Conservation (phyloP, 2,113 vertebrate species). For the Ophthalmolycus amberensis region DNA sequence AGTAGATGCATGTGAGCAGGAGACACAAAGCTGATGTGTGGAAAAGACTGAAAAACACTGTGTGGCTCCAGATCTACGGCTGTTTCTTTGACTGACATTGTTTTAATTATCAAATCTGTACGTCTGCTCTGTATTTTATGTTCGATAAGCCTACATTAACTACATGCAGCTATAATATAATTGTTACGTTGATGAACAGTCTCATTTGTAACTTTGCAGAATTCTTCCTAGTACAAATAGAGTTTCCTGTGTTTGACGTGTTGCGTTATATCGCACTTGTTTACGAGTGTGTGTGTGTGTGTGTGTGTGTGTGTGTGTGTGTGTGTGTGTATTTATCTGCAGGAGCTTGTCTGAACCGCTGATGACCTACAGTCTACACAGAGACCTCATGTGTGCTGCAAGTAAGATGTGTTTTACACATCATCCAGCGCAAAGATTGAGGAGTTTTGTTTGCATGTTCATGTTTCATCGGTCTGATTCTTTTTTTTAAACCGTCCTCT, state of each 20-base stretch:
- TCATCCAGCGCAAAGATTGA: background rate
- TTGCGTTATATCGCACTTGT: slow-evolving; percentile 9
- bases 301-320: background rate
- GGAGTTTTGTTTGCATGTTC: background rate
- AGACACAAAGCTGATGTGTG: background rate
- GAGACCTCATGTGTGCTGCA: slow-evolving; percentile 93
- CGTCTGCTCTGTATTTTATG: background rate
- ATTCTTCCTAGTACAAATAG: background rate
- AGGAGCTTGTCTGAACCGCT: slow-evolving; percentile 95
- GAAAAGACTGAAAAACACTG: background rate
- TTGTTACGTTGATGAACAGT: background rate
- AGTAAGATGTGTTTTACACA: slow-evolving; percentile 86
- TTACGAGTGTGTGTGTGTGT: slow-evolving; percentile 23
- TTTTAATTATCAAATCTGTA: background rate
- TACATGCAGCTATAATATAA: background rate
- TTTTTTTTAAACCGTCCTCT: slow-evolving; percentile 3
- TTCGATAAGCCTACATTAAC: background rate
- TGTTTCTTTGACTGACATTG: background rate
- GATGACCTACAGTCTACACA: slow-evolving; percentile 95
- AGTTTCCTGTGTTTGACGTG: slow-evolving; percentile 9
- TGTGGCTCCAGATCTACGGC: background rate
- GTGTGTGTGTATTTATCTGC: slow-evolving; percentile 41
- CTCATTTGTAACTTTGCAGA: background rate
- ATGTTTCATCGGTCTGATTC: background rate
- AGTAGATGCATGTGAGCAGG: background rate